These are phyloP conservation scores for Cactoblastis cactorum DNA, from an alignment of 2,888 invertebrate genomes.

Conservation along the genomic window DNA sequence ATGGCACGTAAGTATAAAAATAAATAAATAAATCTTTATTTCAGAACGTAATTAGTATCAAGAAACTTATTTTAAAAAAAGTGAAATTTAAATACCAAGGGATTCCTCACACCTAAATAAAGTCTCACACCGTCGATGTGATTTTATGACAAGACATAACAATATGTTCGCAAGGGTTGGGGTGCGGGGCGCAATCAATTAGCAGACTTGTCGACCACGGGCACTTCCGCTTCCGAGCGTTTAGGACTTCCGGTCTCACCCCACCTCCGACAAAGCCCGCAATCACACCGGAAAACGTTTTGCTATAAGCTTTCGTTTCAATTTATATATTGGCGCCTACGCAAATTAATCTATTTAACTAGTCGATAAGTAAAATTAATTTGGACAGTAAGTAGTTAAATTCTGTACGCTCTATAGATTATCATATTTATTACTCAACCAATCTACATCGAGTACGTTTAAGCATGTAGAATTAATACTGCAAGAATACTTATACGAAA, in stretches of 20 bases:
- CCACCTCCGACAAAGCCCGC: constrained; percentile 20
- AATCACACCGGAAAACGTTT: constrained; percentile 16
- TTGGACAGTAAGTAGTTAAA: no score
- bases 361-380: no score
- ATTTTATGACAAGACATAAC: constrained; percentile 5
- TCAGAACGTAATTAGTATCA: no score
- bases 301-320: neutral
- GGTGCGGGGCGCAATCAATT: constrained; percentile 66
- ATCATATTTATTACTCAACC: no score
- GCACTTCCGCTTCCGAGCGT: constrained; percentile 73
- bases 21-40: no score
- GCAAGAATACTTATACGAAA: no score
- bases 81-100: neutral
- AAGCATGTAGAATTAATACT: no score
- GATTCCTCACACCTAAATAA: neutral
- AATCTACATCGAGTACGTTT: no score
- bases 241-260: constrained; percentile 66
- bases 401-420: no score
- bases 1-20: no score
- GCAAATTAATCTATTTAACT: neutral
- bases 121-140: neutral
- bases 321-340: neutral
- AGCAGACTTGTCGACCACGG: constrained; percentile 58
- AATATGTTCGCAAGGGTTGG: constrained; percentile 48
- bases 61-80: no score